Evolutionary conservation across 2,888 invertebrate genomes (phyloP).

Genomic region (Pristionchus arcanus): DNA sequence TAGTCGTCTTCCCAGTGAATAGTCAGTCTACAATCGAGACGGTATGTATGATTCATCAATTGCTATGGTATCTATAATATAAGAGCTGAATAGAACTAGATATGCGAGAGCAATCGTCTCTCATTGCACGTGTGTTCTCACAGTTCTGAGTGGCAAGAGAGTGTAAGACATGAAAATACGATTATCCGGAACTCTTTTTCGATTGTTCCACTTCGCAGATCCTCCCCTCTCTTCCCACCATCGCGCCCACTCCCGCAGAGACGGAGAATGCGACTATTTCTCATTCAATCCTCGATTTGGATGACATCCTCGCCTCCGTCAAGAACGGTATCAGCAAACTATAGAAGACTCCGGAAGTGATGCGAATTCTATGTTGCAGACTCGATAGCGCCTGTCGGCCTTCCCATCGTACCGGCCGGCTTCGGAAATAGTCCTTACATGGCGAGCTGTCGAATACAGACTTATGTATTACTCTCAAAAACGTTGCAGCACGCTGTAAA

Average conservation of each 20-base stretch:
- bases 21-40: constrained; percentile 21
- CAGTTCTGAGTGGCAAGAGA: no score
- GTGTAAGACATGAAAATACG: no score
- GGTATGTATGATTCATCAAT: background rate
- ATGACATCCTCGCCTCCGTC: constrained; percentile 21
- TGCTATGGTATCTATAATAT: no score
- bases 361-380: background rate
- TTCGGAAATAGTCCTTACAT: constrained; percentile 50
- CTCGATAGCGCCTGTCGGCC: background rate
- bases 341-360: background rate
- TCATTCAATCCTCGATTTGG: background rate
- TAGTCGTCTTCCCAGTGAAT: background rate
- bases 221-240: background rate
- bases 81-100: no score
- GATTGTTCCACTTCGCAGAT: background rate
- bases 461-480: no score
- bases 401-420: background rate
- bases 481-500: background rate
- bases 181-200: no score
- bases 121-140: no score
- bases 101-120: no score
- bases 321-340: background rate
- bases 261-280: background rate
- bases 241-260: background rate
- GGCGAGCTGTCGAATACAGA: background rate